Conservation (phyloP, 2,797 vertebrate genomes). For the Sebastolobus altivelis region DNA sequence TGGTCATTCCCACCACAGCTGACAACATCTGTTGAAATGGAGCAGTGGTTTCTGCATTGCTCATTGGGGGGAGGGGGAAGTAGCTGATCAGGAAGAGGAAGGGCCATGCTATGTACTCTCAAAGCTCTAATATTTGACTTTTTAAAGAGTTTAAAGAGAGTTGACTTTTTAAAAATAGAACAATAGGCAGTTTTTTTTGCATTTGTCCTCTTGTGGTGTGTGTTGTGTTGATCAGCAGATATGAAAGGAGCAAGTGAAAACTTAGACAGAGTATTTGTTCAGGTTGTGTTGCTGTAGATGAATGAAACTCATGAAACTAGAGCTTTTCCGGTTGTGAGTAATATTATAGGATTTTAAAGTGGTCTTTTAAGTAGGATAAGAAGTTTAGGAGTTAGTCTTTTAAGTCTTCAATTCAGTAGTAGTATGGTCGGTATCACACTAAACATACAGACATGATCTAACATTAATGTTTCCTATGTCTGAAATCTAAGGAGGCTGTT, state of each 20-base stretch:
- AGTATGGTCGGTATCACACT: slow-evolving; percentile 12
- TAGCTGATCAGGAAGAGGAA: slow-evolving; percentile 60
- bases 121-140: slow-evolving; percentile 14
- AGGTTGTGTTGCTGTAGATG: slow-evolving; percentile 2
- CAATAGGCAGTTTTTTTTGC: not conserved
- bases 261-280: not conserved
- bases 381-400: slow-evolving; percentile 53
- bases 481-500: slow-evolving; percentile 5
- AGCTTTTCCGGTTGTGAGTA: slow-evolving; percentile 48
- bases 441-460: slow-evolving; percentile 3
- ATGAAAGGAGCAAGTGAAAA: not conserved
- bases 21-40: slow-evolving; percentile 73
- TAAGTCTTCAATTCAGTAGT: slow-evolving; percentile 29
- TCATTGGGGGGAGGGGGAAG: slow-evolving; percentile 54
- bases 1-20: slow-evolving; percentile 55
- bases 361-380: slow-evolving; percentile 63
- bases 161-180: not conserved
- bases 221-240: not conserved
- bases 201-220: slow-evolving; percentile 2
- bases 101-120: slow-evolving; percentile 38
- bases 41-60: slow-evolving; percentile 52
- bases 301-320: slow-evolving; percentile 8
- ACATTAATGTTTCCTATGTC: slow-evolving; percentile 10
- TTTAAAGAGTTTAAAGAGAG: slow-evolving; percentile 3
- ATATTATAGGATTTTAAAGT: slow-evolving; percentile 49